These are phyloP conservation scores for Apostichopus japonicus DNA, from an alignment of 35 echinoderm and acorn worm species.

Conservation along the genomic window DNA sequence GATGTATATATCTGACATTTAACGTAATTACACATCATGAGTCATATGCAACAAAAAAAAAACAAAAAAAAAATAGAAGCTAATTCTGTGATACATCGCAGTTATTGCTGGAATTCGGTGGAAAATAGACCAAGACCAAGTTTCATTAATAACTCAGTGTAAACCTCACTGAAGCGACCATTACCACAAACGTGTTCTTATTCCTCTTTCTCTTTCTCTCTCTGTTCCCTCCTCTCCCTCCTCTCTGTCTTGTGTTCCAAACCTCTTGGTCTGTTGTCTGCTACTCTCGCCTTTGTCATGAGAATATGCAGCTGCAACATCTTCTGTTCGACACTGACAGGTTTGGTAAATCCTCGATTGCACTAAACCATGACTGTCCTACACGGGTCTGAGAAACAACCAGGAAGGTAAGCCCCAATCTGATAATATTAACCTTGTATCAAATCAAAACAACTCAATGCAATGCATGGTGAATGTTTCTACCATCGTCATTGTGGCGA, in stretches of 20 bases:
- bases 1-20: no score
- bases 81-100: no score
- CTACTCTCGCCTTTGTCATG: no score
- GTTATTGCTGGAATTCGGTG: no score
- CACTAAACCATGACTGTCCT: not conserved
- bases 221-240: not conserved
- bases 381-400: not conserved
- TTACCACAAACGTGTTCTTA: no score
- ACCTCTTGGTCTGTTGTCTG: not conserved
- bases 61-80: no score
- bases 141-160: no score
- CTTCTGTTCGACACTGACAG: not conserved
- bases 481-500: no score
- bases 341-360: conserved; percentile 17
- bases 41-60: no score
- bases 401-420: conserved; percentile 6
- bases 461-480: not conserved
- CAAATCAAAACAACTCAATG: conserved; percentile 6
- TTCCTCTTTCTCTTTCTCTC: not conserved
- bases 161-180: no score
- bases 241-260: not conserved
- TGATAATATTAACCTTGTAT: conserved; percentile 44
- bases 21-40: no score
- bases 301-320: conserved; percentile 1
- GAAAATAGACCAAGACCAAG: no score